phyloP scores from a whole-genome alignment of 1,140 invertebrate species.

The Meloidogyne chitwoodi region DNA sequence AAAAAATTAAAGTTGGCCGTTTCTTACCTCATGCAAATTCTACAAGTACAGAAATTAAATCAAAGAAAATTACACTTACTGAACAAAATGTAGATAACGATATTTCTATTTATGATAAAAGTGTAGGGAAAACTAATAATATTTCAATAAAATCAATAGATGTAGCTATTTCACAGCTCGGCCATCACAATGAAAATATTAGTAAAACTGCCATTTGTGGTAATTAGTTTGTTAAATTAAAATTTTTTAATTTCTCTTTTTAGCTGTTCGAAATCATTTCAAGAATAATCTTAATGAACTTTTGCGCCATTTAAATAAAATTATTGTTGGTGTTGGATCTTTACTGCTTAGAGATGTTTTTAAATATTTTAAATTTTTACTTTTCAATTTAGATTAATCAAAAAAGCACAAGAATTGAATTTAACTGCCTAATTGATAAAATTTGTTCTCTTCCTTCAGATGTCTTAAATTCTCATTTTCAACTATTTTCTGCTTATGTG shows the following conservation, averaged over 20 bases:
- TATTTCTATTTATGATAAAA: background rate
- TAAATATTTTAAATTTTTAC: background rate
- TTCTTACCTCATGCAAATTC: background rate
- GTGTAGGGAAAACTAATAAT: background rate
- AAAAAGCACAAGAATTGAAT: conserved; percentile 1
- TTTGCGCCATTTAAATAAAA: background rate
- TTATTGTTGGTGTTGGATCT: conserved; percentile 5
- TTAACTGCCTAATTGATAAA: conserved; percentile 7
- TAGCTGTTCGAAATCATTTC: background rate
- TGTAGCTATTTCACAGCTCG: background rate
- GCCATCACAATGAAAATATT: conserved; percentile 19
- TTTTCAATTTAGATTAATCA: background rate
- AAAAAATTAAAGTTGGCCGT: conserved; percentile 2
- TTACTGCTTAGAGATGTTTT: background rate
- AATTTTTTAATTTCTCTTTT: background rate
- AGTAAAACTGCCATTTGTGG: conserved; percentile 12
- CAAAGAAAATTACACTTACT: conserved; percentile 3
- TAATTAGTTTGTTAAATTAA: background rate
- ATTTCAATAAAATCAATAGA: background rate
- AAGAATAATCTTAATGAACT: conserved; percentile 1
- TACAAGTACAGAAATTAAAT: conserved; percentile 1
- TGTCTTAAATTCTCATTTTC: conserved; percentile 17
- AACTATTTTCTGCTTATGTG: background rate
- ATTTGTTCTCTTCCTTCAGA: background rate
- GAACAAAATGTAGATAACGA: background rate